Percentiles rank a stretch among this genome's conserved stretches.
phyloP scores from a whole-genome alignment of 1,140 invertebrate genomes.

The Micrasema minimum region DNA sequence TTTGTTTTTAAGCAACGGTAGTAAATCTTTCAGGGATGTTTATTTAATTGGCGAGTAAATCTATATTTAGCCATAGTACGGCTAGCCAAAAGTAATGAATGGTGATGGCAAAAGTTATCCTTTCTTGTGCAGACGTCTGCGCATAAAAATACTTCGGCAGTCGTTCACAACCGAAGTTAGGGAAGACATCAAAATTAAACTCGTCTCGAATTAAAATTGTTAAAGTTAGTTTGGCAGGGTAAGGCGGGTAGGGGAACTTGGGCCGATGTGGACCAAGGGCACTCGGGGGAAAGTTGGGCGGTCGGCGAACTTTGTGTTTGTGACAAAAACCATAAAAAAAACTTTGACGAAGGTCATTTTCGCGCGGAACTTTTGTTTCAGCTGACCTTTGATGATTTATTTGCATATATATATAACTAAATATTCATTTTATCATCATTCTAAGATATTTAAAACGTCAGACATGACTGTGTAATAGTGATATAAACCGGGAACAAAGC shows the following conservation, averaged over 20 bases:
- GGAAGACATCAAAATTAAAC: conserved; percentile 53
- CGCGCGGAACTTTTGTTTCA: conserved; percentile 20
- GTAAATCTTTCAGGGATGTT: too few species aligned
- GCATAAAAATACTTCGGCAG: conserved; percentile 18
- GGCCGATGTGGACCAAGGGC: conserved; percentile 49
- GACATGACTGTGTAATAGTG: too few species aligned
- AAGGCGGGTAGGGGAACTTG: conserved; percentile 23
- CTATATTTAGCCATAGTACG: not conserved
- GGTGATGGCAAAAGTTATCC: conserved; percentile 37
- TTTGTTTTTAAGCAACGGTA: too few species aligned
- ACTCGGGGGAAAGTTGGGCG: conserved; percentile 43
- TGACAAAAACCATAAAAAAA: conserved; percentile 55
- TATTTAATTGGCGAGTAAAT: too few species aligned
- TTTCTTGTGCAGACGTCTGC: conserved; percentile 14
- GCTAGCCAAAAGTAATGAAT: conserved; percentile 40
- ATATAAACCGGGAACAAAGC: too few species aligned
- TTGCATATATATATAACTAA: too few species aligned
- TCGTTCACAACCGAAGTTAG: conserved; percentile 29
- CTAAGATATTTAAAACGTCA: too few species aligned
- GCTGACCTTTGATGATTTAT: not conserved
- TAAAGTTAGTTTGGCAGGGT: conserved; percentile 50
- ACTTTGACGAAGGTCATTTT: conserved; percentile 53
- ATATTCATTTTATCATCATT: too few species aligned
- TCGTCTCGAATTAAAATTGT: conserved; percentile 54
- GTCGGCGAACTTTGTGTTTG: conserved; percentile 53